A percentile compares a stretch with the other conserved stretches of the same genome.
Evolutionary conservation across 1,140 invertebrate genomes (phyloP).

Genomic region (Tetragonula clypearis): DNA sequence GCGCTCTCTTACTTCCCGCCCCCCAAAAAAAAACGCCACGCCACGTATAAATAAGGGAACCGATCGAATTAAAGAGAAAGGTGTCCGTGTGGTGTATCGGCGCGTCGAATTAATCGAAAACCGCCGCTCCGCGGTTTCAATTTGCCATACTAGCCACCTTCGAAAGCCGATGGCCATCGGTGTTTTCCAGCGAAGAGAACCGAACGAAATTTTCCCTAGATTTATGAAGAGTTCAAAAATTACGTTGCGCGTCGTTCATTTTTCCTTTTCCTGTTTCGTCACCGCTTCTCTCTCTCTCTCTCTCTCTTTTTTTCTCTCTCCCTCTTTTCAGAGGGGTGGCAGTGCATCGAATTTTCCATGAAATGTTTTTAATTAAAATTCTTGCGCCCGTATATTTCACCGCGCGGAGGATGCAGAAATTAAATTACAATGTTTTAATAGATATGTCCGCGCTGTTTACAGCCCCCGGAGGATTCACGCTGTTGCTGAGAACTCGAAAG

Average conservation of each 20-base stretch:
- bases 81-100: background rate
- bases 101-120: constrained; percentile 22
- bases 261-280: background rate
- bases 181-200: background rate
- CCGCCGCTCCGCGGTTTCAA: background rate
- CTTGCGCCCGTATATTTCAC: background rate
- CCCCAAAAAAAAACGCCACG: background rate
- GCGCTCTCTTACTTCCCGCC: too few relatives aligned
- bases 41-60: background rate
- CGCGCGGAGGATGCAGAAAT: background rate
- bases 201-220: background rate
- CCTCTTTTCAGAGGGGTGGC: too few relatives aligned
- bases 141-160: background rate
- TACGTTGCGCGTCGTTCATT: background rate
- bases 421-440: constrained; percentile 3
- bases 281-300: too few relatives aligned
- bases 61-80: background rate
- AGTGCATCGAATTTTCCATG: constrained; percentile 13
- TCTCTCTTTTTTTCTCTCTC: too few relatives aligned
- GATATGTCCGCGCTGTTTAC: background rate
- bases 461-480: background rate
- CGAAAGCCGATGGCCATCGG: background rate
- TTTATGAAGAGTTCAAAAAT: constrained; percentile 18
- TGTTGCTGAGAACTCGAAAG: background rate
- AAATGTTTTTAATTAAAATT: constrained; percentile 36